Percentiles rank a stretch among this genome's conserved stretches.
phyloP scores from a whole-genome alignment of 2,797 vertebrate genomes.

The Gymnopithys bicolor region DNA sequence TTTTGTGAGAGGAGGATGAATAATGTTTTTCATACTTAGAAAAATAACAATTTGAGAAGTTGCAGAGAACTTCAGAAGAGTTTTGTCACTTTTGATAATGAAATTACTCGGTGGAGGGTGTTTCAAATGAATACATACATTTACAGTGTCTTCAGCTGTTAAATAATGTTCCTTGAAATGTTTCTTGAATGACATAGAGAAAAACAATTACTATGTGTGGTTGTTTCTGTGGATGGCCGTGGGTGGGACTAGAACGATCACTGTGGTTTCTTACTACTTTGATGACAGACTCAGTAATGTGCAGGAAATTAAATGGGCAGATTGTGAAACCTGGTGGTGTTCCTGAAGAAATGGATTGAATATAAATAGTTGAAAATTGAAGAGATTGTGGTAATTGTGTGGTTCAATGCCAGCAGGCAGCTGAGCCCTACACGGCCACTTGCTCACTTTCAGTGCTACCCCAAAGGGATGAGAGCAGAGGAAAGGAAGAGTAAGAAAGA shows the following conservation, averaged over 20 bases:
- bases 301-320: not conserved
- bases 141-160: not conserved
- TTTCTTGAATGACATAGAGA: not conserved
- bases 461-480: not conserved
- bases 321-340: not conserved
- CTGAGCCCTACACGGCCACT: not conserved
- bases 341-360: not conserved
- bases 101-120: not conserved
- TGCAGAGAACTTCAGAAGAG: not conserved
- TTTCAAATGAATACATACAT: not conserved
- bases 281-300: not conserved
- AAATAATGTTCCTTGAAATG: not conserved
- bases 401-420: rapidly evolving
- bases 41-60: not conserved
- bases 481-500: not conserved
- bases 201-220: not conserved
- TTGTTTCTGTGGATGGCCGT: not conserved
- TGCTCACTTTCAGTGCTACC: rapidly evolving
- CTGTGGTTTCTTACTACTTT: not conserved
- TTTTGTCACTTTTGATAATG: not conserved
- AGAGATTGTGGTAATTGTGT: not conserved
- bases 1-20: not conserved
- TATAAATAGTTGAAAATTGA: not conserved
- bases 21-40: not conserved
- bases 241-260: not conserved